These are phyloP conservation scores for Odocoileus hemionus DNA, from an alignment of 2,113 vertebrate species.

Conservation along the genomic window DNA sequence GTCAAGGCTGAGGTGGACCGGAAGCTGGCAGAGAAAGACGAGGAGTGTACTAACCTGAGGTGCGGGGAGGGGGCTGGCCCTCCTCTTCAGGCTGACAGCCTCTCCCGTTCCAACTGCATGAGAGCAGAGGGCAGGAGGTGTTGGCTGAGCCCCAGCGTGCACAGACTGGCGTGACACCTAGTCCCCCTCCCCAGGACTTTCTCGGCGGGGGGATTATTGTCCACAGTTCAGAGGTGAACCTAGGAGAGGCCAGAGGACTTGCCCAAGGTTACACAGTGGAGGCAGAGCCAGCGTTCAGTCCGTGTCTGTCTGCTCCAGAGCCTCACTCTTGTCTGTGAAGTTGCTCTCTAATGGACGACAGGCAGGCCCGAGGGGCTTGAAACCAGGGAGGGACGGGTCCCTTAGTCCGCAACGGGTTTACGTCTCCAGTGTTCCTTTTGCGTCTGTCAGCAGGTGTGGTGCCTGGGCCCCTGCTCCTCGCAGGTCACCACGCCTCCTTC, in stretches of 20 bases:
- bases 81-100: not conserved
- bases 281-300: not conserved
- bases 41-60: slow-evolving; percentile 93
- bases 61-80: slow-evolving; percentile 50
- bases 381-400: not conserved
- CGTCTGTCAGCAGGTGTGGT: not conserved
- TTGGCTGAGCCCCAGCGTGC: not conserved
- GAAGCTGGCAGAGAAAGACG: slow-evolving; percentile 93
- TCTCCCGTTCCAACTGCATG: not conserved
- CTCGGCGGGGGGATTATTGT: not conserved
- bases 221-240: not conserved
- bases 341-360: not conserved
- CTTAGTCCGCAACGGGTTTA: not conserved
- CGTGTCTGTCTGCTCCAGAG: not conserved
- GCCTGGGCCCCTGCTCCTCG: rapidly evolving
- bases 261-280: not conserved
- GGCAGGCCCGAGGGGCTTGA: not conserved
- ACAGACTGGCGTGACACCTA: not conserved
- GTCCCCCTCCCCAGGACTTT: not conserved
- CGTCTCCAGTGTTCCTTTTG: not conserved
- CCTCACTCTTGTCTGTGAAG: not conserved
- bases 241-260: not conserved
- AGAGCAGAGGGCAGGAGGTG: not conserved
- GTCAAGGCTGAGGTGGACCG: slow-evolving; percentile 92
- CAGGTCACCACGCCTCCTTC: not conserved